phyloP scores from a whole-genome alignment of 2,113 vertebrate genomes.

The Noctilio leporinus region DNA sequence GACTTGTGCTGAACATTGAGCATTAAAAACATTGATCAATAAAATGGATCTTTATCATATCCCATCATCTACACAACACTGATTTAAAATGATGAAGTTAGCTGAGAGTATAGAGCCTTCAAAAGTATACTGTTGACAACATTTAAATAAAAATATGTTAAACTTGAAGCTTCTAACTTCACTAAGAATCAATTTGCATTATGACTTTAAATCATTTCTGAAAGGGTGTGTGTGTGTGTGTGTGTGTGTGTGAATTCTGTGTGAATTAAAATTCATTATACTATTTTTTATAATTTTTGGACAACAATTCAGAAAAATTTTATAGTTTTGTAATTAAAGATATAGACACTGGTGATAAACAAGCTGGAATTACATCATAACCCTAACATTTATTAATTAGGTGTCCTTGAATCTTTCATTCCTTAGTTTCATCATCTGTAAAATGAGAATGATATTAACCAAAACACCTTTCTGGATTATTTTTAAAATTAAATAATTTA shows the following conservation, averaged over 20 bases:
- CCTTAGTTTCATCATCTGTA: not conserved
- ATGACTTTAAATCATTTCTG: not conserved
- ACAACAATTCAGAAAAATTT: not conserved
- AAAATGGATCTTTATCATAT: not conserved
- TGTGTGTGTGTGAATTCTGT: not conserved
- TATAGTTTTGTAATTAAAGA: not conserved
- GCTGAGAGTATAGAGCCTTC: not conserved
- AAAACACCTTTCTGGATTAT: not conserved
- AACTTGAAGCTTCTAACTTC: not conserved
- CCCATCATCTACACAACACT: not conserved
- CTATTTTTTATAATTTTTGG: not conserved
- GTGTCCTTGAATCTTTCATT: not conserved
- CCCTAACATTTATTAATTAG: not conserved
- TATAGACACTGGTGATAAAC: not conserved
- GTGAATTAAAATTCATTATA: not conserved
- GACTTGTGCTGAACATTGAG: not conserved
- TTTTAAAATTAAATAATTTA: not conserved
- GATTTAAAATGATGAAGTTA: not conserved
- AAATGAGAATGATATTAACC: not conserved
- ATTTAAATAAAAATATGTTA: not conserved
- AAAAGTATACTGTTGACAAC: not conserved
- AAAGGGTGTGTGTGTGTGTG: not conserved
- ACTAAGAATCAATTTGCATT: not conserved
- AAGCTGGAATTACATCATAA: not conserved
- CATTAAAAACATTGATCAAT: not conserved